Base-by-base conservation (phyloP, 2,888 invertebrate species). In the Zeuzera pyrina region DNA sequence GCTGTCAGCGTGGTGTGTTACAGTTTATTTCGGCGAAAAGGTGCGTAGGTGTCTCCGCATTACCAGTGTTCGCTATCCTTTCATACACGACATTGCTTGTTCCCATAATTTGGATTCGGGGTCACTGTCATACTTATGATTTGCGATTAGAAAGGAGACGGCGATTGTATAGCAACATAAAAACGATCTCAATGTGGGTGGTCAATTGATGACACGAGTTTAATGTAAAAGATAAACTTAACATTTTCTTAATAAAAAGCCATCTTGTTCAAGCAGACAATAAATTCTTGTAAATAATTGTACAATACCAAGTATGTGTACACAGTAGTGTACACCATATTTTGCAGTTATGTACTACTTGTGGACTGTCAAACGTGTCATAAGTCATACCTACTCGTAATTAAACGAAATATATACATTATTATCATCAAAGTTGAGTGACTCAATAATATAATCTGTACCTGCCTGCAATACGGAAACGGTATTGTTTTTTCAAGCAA, bases 71-170 rank as follows among this genome's bases (percentile, higher is more conserved):
- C 52, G 49, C 57, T 65, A 79, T 78, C 73, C 73, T 78, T n/a
- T 77, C 76, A 67, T 74, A 73, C 69, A 72, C 66, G 53, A 72
- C 72, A 71, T 71, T 69, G 55, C 70, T 66, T 61, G 77, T 74
- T 78, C 79, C 71, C 72, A 78, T 83, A 73, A 76, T 74, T 78
- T 73, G 53, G 65, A 71, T 77, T 79, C 74, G 76, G 70, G 81
- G 81, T 71, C 77, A 66, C 54, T 60, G 78, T 70, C 70, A 74
- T 71, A 78, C 72, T 74, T 76, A 57, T 62, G 59, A 67, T 61
- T 62, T 52, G 53, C 67, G 67, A 76, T 81, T 79, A 79, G 81
- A 81, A 79, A 79, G 76, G 78, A 69, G 69, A 67, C 57, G 58
- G 63, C 68, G 74, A 76, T 74, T 74, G 70, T 68, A 63, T 57